A percentile compares a stretch with the other conserved stretches of the same genome.
phyloP scores from a whole-genome alignment of 2,888 invertebrate genomes.

The Dicranocentrus wangi region DNA sequence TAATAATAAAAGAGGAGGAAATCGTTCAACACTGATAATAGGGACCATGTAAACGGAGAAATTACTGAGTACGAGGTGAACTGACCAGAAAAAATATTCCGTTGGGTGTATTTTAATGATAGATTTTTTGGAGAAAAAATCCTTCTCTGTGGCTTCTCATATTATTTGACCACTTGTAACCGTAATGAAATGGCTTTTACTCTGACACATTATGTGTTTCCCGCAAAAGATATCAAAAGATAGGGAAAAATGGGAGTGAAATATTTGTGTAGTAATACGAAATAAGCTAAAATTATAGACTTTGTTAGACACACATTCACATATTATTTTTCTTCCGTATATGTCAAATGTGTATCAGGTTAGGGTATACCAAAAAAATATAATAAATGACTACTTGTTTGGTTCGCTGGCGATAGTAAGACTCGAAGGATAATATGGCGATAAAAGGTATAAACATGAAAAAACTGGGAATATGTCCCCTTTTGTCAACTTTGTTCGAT shows the following conservation, averaged over 20 bases:
- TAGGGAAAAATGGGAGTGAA: constrained; percentile 18
- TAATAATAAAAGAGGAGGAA: constrained; percentile 36
- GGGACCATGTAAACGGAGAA: constrained; percentile 43
- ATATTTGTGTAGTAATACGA: constrained; percentile 1
- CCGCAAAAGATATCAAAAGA: constrained; percentile 8
- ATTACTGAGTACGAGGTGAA: constrained; percentile 52
- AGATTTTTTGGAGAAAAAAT: constrained; percentile 61
- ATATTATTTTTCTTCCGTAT: constrained; percentile 43
- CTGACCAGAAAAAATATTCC: constrained; percentile 57
- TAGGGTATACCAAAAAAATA: neutral
- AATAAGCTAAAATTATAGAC: constrained; percentile 50
- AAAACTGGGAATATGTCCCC: constrained; percentile 65
- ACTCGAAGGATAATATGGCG: constrained; percentile 38
- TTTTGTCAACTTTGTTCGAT: constrained; percentile 64
- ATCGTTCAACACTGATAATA: constrained; percentile 35
- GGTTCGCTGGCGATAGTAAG: constrained; percentile 6
- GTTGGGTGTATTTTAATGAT: constrained; percentile 59
- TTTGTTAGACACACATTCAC: neutral
- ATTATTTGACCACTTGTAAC: neutral
- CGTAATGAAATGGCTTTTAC: constrained; percentile 47
- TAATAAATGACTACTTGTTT: neutral
- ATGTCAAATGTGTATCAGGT: too few species aligned
- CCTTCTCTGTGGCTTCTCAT: neutral
- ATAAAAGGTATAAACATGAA: constrained; percentile 60
- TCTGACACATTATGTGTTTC: constrained; percentile 9